Evolutionary conservation across 2,113 vertebrate genomes (phyloP).

Genomic region (Seriola rivoliana): DNA sequence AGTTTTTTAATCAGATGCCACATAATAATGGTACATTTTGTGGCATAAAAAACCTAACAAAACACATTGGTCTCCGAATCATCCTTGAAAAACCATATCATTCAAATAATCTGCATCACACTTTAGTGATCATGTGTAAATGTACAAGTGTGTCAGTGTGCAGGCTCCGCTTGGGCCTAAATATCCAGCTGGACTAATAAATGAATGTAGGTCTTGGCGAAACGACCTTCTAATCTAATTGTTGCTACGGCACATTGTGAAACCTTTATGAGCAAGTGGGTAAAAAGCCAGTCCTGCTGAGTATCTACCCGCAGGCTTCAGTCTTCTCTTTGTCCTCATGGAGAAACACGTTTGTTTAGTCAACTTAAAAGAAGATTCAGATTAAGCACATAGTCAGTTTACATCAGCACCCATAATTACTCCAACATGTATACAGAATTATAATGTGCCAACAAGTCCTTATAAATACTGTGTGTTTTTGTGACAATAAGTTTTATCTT

Average conservation of each 20-base stretch:
- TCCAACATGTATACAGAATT: background rate
- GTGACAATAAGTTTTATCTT: background rate
- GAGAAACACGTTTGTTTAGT: slow-evolving; percentile 4
- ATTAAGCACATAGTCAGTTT: background rate
- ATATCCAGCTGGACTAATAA: slow-evolving; percentile 33
- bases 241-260: slow-evolving; percentile 14
- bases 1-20: background rate
- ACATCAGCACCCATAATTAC: slow-evolving; percentile 12
- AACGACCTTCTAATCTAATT: slow-evolving; percentile 29
- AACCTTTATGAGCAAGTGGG: slow-evolving; percentile 10
- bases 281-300: slow-evolving; percentile 23
- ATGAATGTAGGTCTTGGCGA: slow-evolving; percentile 26
- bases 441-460: background rate
- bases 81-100: background rate
- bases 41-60: too few species aligned
- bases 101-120: background rate
- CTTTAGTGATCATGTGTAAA: background rate
- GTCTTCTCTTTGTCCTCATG: background rate
- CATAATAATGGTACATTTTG: background rate
- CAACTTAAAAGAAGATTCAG: too few species aligned
- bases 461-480: slow-evolving; percentile 3
- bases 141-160: background rate
- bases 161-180: background rate
- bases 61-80: background rate
- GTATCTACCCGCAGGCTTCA: background rate